Conservation (phyloP, 2,888 invertebrate genomes). For the Vesta saturnalis region DNA sequence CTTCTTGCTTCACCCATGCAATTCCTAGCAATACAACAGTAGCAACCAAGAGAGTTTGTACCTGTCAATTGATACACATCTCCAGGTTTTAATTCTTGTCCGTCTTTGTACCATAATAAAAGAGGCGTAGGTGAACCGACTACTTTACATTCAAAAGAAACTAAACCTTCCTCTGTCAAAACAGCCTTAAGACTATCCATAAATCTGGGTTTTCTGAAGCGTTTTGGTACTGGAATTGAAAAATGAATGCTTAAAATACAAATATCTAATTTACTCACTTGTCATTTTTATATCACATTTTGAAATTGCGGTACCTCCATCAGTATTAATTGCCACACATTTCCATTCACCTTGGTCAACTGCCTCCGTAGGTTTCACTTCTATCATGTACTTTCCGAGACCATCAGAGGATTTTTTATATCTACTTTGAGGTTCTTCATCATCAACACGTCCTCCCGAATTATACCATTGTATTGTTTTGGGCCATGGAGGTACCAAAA, state of each 20-base stretch:
- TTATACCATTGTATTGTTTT: conserved; percentile 87
- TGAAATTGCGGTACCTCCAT: conserved; percentile 80
- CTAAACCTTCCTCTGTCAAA: conserved; percentile 89
- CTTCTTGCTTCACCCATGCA: conserved; percentile 92
- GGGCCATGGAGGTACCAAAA: conserved; percentile 82
- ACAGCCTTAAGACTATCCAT: conserved; percentile 91
- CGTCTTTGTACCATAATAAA: conserved; percentile 92
- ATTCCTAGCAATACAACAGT: conserved; percentile 88
- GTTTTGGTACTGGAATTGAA: conserved; percentile 78
- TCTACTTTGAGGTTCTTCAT: conserved; percentile 65
- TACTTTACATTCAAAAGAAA: conserved; percentile 93
- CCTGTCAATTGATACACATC: conserved; percentile 93
- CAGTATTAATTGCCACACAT: conserved; percentile 82
- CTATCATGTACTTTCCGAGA: conserved; percentile 81
- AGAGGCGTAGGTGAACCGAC: conserved; percentile 91
- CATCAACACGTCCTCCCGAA: conserved; percentile 80
- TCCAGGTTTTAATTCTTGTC: conserved; percentile 89
- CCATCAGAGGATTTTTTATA: conserved; percentile 84
- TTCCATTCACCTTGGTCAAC: conserved; percentile 91
- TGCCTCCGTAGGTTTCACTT: conserved; percentile 79
- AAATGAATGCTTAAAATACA: background rate
- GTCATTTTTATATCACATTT: conserved; percentile 80
- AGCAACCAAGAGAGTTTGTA: conserved; percentile 88
- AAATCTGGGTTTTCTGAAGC: conserved; percentile 88
- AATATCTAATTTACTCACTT: conserved; percentile 66